A percentile compares a stretch with the other conserved stretches of the same genome.
Evolutionary conservation across 1,140 invertebrate species (phyloP).

Genomic region (Anagrus nilaparvatae): DNA sequence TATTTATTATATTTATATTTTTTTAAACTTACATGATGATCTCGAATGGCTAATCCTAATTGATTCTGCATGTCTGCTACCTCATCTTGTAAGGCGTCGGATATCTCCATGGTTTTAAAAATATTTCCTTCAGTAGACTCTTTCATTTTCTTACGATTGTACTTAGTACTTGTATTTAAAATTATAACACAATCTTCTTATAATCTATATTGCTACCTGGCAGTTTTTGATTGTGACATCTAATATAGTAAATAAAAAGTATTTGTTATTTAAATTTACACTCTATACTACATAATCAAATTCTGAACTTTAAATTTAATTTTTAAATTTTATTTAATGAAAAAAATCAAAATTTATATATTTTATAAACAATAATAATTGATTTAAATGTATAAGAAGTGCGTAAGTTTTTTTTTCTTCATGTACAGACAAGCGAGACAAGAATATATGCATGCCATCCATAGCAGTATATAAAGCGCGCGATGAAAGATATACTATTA

Average conservation of each 20-base stretch:
- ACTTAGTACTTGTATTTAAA: no score
- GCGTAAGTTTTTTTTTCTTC: no score
- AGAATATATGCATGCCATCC: no score
- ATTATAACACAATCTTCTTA: not conserved
- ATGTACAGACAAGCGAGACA: no score
- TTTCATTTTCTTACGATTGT: not conserved
- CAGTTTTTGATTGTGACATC: not conserved
- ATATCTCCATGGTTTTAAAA: slow-evolving; percentile 52
- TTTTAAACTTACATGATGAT: slow-evolving; percentile 51
- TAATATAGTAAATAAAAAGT: not conserved
- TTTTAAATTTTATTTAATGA: not conserved
- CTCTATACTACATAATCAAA: not conserved
- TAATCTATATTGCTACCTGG: no score
- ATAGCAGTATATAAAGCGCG: no score
- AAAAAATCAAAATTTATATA: no score
- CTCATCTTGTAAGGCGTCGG: slow-evolving; percentile 52
- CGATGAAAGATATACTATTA: no score
- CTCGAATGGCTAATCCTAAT: slow-evolving; percentile 53
- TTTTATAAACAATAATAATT: no score
- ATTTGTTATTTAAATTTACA: not conserved
- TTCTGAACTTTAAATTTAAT: not conserved
- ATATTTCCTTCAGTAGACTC: not conserved
- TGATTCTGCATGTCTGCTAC: slow-evolving; percentile 52
- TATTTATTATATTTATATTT: slow-evolving; percentile 3
- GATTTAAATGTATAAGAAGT: no score